phyloP scores from a whole-genome alignment of 2,888 invertebrate genomes.

The Zaprionus obscuricornis region DNA sequence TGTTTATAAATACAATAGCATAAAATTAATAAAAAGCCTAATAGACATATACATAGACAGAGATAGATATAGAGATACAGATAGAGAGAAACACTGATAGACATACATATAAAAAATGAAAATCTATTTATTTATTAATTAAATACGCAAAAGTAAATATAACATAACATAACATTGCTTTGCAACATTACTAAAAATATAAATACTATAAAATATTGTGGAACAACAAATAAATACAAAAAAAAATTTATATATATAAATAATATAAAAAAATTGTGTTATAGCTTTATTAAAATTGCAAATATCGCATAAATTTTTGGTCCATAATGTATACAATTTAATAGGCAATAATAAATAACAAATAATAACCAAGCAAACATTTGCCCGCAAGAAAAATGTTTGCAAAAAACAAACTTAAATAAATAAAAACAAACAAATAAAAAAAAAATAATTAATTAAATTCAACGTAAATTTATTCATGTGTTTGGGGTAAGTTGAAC shows the following conservation, averaged over 20 bases:
- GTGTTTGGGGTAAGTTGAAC: slow-evolving; percentile 26
- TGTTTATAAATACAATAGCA: no score
- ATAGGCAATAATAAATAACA: background rate
- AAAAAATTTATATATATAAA: slow-evolving; percentile 11
- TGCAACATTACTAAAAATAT: slow-evolving; percentile 6
- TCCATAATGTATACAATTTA: slow-evolving; percentile 15
- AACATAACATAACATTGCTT: slow-evolving; percentile 7
- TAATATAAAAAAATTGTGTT: slow-evolving; percentile 7
- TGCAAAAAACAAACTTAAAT: slow-evolving; percentile 3
- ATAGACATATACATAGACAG: background rate
- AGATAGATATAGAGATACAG: background rate
- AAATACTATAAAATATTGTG: background rate
- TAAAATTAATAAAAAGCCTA: slow-evolving; percentile 21
- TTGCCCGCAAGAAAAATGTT: slow-evolving; percentile 10
- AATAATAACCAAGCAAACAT: slow-evolving; percentile 3
- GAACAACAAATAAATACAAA: slow-evolving; percentile 16
- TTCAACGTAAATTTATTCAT: slow-evolving; percentile 9
- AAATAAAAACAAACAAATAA: background rate
- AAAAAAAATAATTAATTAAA: slow-evolving; percentile 1
- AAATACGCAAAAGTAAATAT: slow-evolving; percentile 30
- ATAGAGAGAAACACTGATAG: no score
- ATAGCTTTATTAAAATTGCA: slow-evolving; percentile 45
- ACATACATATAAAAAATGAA: slow-evolving; percentile 16
- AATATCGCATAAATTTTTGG: slow-evolving; percentile 16
- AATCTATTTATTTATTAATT: slow-evolving; percentile 37